Percentiles rank a stretch among this genome's conserved stretches.
Evolutionary conservation across 1,140 invertebrate species (phyloP).

Genomic region (Trigoniulus corallinus): DNA sequence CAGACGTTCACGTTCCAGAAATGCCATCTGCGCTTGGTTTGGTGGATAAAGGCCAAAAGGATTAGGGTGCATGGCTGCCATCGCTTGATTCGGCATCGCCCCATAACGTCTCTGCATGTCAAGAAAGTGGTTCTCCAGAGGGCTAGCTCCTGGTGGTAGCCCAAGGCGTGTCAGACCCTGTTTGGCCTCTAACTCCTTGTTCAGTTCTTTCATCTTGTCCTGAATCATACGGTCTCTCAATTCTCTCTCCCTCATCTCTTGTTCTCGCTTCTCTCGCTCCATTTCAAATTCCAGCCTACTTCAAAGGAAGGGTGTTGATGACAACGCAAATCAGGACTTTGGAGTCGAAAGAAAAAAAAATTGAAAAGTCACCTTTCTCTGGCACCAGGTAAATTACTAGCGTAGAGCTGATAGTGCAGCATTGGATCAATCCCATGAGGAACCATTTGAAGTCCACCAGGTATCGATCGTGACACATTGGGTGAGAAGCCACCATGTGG

Average conservation of each 20-base stretch:
- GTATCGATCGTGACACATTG: constrained; percentile 30
- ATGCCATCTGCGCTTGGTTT: constrained; percentile 23
- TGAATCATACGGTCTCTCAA: constrained; percentile 65
- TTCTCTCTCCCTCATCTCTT: constrained; percentile 67
- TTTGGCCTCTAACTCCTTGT: constrained; percentile 42
- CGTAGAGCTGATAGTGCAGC: constrained; percentile 24
- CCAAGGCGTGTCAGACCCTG: neutral
- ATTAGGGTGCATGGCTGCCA: neutral
- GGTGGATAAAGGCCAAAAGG: constrained; percentile 20
- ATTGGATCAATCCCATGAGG: constrained; percentile 34
- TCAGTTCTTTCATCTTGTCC: constrained; percentile 63
- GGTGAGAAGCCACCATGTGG: constrained; percentile 74
- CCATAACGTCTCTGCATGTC: constrained; percentile 61
- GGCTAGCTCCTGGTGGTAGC: constrained; percentile 27
- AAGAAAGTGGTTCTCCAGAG: constrained; percentile 76
- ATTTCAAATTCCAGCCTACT: constrained; percentile 52
- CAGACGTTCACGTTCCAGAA: constrained; percentile 69
- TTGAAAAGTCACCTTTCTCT: constrained; percentile 39
- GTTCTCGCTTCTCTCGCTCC: constrained; percentile 63
- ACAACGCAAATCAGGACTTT: neutral
- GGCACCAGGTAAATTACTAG: constrained; percentile 32
- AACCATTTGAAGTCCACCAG: constrained; percentile 30
- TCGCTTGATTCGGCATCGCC: constrained; percentile 12
- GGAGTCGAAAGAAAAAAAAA: neutral
- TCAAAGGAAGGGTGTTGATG: too few relatives aligned